Base-by-base conservation (phyloP, 2,888 invertebrate species). In the Silvanus unidentatus region DNA sequence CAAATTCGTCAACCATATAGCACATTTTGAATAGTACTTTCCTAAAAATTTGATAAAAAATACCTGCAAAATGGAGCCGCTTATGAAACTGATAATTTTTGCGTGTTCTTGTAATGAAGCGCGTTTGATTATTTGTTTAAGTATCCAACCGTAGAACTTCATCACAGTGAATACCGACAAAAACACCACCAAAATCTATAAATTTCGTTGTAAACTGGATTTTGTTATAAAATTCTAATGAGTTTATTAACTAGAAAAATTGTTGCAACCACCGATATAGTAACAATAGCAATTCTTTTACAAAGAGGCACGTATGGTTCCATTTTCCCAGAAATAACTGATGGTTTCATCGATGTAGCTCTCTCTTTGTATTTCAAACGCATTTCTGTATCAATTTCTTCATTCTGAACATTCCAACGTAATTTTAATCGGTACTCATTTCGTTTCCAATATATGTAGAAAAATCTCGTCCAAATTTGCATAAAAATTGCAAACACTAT, bases 391-490 rank as follows among this genome's bases (percentile, higher is more conserved):
- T 56, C 57, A 1, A 47, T 22, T 14, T 51, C 46, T 39, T 50
- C 52, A 13, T 48, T 44, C 12, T 48, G 40, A 8, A 63, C 43
- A 39, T 60, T 59, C 68, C 68, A 69, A 43, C 56, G 56, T 36
- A 59, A 51, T 44, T 52, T 58, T 34, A 68, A 45, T 11, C 48
- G 48, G 16, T 56, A 54, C 40, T 66, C 56, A 16, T 53, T 49
- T 43, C 66, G 50, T 46, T 55, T 63, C 70, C 70, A 70, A 14
- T 67, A 47, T 43, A 62, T 60, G 15, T 62, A 40, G 45, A 68
- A 64, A 9, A 61, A 3, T 3, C 59, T 63, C 10, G 59, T 64
- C 69, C 70, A 69, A 52, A 69, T 52, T 10, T 66, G 59, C 57
- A 69, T 65, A 16, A 68, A 55, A 6, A 65, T 48, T 0, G 68